Evolutionary conservation across 2,797 vertebrate genomes (phyloP).

Genomic region (Lates japonicus): DNA sequence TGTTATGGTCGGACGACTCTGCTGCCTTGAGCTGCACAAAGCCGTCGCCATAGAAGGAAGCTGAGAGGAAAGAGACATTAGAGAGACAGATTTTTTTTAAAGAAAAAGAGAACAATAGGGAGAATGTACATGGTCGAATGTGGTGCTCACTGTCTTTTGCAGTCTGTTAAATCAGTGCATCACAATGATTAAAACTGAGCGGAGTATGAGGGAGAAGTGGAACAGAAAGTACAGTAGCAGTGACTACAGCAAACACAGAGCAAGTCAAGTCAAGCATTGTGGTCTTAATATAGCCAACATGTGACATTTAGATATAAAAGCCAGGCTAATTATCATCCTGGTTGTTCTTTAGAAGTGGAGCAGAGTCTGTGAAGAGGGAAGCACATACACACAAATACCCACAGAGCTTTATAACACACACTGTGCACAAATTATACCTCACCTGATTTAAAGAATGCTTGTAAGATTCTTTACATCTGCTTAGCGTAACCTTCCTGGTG

Average conservation of each 20-base stretch:
- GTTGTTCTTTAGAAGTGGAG: slow-evolving; percentile 64
- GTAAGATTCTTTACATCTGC: slow-evolving; percentile 5
- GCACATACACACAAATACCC: slow-evolving; percentile 19
- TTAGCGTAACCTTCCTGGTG: slow-evolving; percentile 39
- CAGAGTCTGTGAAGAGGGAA: slow-evolving; percentile 21
- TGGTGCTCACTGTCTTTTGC: slow-evolving; percentile 2
- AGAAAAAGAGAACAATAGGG: background rate
- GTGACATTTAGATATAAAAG: slow-evolving; percentile 80
- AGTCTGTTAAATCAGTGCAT: slow-evolving; percentile 10
- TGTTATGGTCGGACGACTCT: slow-evolving; percentile 85
- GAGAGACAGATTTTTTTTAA: background rate
- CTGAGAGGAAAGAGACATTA: slow-evolving; percentile 75
- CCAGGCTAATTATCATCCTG: slow-evolving; percentile 75
- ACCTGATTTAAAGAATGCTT: slow-evolving; percentile 49
- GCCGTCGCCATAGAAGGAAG: slow-evolving; percentile 94
- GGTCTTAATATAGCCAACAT: slow-evolving; percentile 74
- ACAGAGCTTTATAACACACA: slow-evolving; percentile 31
- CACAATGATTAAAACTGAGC: slow-evolving; percentile 33
- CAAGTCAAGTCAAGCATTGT: slow-evolving; percentile 63
- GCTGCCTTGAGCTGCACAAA: slow-evolving; percentile 89
- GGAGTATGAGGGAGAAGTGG: background rate
- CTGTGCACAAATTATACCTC: slow-evolving; percentile 52
- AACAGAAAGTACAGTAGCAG: slow-evolving; percentile 36
- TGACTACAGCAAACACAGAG: slow-evolving; percentile 39
- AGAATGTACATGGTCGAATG: slow-evolving; percentile 1